These are phyloP conservation scores for Schizopygopsis pylzovi DNA, from an alignment of 2,797 vertebrate species.

Conservation along the genomic window DNA sequence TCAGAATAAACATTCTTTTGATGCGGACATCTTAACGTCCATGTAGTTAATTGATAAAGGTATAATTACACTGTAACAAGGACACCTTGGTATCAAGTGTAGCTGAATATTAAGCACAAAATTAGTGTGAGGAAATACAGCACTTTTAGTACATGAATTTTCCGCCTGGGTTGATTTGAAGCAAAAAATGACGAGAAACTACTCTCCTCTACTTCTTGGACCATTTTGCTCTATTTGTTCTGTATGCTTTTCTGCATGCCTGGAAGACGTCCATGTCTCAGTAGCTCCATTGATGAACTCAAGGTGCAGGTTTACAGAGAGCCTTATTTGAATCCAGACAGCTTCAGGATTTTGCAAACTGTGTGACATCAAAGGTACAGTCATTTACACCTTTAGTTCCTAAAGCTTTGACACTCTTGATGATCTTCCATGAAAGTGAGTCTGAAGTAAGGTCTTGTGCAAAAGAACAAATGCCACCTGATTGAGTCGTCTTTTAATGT, in stretches of 20 bases:
- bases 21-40: too few species aligned
- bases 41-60: background rate
- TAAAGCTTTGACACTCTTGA: conserved; percentile 5
- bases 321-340: conserved; percentile 12
- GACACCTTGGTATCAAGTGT: background rate
- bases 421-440: conserved; percentile 3
- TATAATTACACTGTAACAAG: background rate
- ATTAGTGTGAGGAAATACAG: too few species aligned
- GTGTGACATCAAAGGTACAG: background rate
- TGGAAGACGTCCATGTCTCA: background rate
- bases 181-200: background rate
- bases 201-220: background rate
- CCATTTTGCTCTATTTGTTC: background rate
- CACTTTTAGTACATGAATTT: background rate
- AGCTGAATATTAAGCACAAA: background rate
- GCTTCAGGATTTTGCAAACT: background rate
- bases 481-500: background rate
- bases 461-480: background rate
- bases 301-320: conserved; percentile 3
- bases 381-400: background rate
- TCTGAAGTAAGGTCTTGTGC: conserved; percentile 23
- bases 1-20: too few species aligned
- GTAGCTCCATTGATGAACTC: background rate
- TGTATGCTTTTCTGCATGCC: background rate
- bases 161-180: background rate